Percentiles rank a stretch among this genome's conserved stretches.
Evolutionary conservation across 2,888 invertebrate genomes (phyloP).

Genomic region (Gerris lacustris): DNA sequence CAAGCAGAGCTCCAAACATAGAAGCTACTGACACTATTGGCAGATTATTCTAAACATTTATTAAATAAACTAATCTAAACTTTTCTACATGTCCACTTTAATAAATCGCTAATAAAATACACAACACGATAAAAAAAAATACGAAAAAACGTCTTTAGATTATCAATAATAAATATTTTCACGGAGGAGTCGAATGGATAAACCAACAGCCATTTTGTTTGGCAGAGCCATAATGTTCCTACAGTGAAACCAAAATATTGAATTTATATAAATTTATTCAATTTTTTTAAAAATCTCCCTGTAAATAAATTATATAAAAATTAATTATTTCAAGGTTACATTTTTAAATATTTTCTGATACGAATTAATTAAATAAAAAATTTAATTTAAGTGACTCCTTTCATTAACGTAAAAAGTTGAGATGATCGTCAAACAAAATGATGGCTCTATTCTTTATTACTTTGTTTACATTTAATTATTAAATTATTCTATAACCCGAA

Average conservation of each 20-base stretch:
- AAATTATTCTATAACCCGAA: no score
- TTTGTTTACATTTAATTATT: no score
- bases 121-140: neutral
- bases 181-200: slow-evolving; percentile 7
- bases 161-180: slow-evolving; percentile 4
- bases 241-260: neutral
- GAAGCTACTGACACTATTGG: neutral
- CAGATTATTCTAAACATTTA: neutral
- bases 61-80: neutral
- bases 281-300: neutral
- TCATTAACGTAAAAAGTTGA: no score
- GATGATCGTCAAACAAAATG: no score
- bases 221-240: slow-evolving; percentile 6
- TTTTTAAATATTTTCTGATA: no score
- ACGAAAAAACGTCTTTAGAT: neutral
- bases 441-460: no score
- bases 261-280: neutral
- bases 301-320: neutral
- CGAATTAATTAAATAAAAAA: no score
- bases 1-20: neutral
- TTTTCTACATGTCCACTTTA: neutral
- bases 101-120: neutral
- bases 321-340: neutral
- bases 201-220: slow-evolving; percentile 10
- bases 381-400: no score